Base-by-base conservation (phyloP, 2,113 vertebrate species). In the Ceyx melanurus region DNA sequence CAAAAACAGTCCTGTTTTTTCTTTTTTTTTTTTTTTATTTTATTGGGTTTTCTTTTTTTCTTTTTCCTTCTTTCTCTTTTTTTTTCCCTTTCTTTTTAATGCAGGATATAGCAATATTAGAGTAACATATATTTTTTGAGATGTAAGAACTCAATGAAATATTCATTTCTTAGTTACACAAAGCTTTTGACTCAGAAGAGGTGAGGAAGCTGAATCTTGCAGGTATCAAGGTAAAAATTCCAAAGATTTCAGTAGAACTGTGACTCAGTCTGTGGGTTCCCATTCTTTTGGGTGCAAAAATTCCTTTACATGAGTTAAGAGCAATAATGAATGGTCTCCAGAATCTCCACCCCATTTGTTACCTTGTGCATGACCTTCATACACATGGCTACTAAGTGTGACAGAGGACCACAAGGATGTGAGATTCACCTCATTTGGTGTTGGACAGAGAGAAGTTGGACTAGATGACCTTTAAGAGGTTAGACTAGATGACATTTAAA, bases 101-200 rank as follows among this genome's bases (percentile, higher is more conserved):
- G 0, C 31, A 25, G 23, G 20, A 53, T 15, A 35, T n/a, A 48
- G 8, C 7, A 9, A 1, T 45, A 12, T 8, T 35, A 19, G 6
- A 15, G 46, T 10, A 77, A 2, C 1, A 0, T 53, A 26, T 29
- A 42, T 54, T 79, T 77, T 42, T 71, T 60, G 48, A 48, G 43
- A 37, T 51, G 22, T 33, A 54, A 26, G 40, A 43, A 64, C 21
- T 60, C 68, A 15, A 0, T 13, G 9, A 22, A 45, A 21, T 48
- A 57, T 86, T 88, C 33, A 19, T 4, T 43, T 70, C 29, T 16
- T 13, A 17, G 11, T 53, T 28, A 12, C 21, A 35, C 1, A 2
- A 60, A 10, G 11, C 2, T 43, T 76, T 83, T 70, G 15, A 6
- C 50, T 60, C n/a, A 71, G 76, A 74, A 46, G 19, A 37, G 14